These are phyloP conservation scores for Cariama cristata DNA, from an alignment of 2,113 vertebrate genomes.

Conservation along the genomic window DNA sequence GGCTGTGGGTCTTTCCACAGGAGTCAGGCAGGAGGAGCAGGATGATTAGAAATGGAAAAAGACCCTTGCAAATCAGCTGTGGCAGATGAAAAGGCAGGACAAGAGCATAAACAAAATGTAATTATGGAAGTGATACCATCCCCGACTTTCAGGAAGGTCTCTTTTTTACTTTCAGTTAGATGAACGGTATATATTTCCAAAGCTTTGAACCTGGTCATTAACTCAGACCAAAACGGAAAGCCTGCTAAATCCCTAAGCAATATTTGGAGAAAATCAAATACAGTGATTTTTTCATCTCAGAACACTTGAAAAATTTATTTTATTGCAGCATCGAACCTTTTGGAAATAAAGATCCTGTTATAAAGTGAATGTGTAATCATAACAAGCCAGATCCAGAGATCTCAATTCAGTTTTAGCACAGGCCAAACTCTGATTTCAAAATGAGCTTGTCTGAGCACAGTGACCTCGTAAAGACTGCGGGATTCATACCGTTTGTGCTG, in stretches of 20 bases:
- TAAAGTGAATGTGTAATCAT: not conserved
- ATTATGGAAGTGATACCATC: constrained; percentile 21
- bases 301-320: not conserved
- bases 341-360: not conserved
- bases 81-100: constrained; percentile 54
- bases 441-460: not conserved
- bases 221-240: not conserved
- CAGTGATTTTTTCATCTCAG: not conserved
- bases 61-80: constrained; percentile 60
- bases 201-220: not conserved
- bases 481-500: constrained; percentile 26
- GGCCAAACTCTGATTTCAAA: not conserved
- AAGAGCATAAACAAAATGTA: constrained; percentile 45
- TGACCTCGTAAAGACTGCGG: constrained; percentile 7
- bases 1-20: constrained; percentile 71
- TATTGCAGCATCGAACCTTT: not conserved
- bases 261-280: not conserved
- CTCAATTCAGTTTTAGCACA: not conserved
- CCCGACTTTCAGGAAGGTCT: not conserved
- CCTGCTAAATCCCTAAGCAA: not conserved
- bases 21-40: constrained; percentile 80
- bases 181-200: not conserved
- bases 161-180: not conserved
- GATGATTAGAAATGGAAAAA: constrained; percentile 62
- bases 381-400: not conserved